Percentiles rank a stretch among this genome's conserved stretches.
Conservation (phyloP, 2,113 vertebrate species). For the Steatornis caripensis region DNA sequence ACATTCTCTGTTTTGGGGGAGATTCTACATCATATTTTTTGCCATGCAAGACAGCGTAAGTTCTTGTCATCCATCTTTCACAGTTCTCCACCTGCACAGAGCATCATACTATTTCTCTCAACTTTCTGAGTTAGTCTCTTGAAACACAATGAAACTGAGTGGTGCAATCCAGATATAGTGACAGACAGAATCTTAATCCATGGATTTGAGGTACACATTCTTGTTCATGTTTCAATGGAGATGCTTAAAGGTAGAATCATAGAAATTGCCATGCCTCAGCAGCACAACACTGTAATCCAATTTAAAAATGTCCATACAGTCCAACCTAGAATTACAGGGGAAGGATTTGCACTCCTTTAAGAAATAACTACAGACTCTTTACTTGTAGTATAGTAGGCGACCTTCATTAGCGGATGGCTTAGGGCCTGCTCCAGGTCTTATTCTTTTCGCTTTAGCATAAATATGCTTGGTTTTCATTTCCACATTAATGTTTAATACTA, state of each 20-base stretch:
- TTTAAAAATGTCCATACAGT: neutral
- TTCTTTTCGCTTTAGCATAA: neutral
- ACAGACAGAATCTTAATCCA: neutral
- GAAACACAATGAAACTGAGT: neutral
- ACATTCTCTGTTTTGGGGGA: neutral
- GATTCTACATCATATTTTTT: neutral
- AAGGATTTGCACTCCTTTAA: neutral
- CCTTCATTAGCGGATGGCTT: neutral
- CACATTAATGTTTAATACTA: neutral
- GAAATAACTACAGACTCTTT: neutral
- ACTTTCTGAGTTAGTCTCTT: neutral
- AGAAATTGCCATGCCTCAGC: neutral
- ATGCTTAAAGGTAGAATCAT: neutral
- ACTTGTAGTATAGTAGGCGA: neutral
- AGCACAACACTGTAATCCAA: neutral
- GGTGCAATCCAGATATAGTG: neutral
- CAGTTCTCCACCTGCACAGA: neutral
- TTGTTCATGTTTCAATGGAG: rapidly evolving
- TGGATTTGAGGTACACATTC: neutral
- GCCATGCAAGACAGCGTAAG: neutral
- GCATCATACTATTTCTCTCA: neutral
- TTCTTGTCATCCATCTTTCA: neutral
- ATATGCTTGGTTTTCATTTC: neutral
- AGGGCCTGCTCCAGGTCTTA: neutral
- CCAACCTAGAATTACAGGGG: neutral